Evolutionary conservation across 2,888 invertebrate species (phyloP), one percentile per base, ranked within the genome.

Genomic region (Sesia bembeciformis): DNA sequence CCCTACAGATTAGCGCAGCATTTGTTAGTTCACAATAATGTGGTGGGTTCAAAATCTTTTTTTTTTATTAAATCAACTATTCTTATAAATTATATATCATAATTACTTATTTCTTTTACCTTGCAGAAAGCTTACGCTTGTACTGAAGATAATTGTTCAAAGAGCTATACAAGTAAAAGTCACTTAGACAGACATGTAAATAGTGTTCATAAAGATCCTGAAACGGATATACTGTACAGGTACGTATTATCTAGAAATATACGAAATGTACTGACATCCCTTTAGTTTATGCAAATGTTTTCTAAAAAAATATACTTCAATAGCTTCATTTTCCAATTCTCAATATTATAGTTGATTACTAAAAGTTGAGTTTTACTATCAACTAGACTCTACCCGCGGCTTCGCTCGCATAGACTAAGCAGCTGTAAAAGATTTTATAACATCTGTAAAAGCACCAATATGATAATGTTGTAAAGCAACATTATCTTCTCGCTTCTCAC

Each of bases 171-270:
- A 3, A 92, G 87, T 62, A 82, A 90, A 56, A 91, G 91, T 5
- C 93, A 93, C 67, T 74, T 93, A 53, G 91, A 91, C 66, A 87
- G 93, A 0, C 93, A 93, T 62, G 65, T 86, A 51, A 81, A 85
- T 51, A 86, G 72, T 53, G 81, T 74, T 3, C 92, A 91, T 63
- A 81, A 83, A 60, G 74, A 78, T 51, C 61, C 61, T 49, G 70
- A 68, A 57, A 67, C 61, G 43, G 72, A 76, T 64, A 62, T 78
- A 55, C 59, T 84, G 38, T 78, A 77, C 64, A 82, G 79, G 87
- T 86, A 71, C 59, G 61, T 57, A 56, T 39, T 40, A 42, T 40
- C 50, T 46, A 46, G 8, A 46, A 8, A 23, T 23, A 23, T 23
- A 23, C 2, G 23, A 23, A 23, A 23, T 23, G 23, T 23, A 23